phyloP scores from a whole-genome alignment of 2,797 vertebrate species.

The Enteromius afrohamiltoni region DNA sequence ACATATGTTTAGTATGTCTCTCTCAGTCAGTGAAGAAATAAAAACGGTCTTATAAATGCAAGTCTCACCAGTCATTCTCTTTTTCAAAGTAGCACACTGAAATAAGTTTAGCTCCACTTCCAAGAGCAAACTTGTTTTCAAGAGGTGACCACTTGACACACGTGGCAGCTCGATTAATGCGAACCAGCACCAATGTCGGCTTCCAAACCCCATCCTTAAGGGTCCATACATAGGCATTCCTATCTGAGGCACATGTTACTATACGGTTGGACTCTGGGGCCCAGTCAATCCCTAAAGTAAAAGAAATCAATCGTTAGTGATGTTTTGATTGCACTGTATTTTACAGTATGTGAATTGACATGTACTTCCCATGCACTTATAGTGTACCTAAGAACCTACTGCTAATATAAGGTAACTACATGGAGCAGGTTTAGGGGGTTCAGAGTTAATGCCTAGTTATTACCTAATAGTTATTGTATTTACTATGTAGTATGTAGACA shows the following conservation, averaged over 20 bases:
- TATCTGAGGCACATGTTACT: slow-evolving; percentile 73
- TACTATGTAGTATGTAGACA: no score
- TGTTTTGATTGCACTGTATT: not conserved
- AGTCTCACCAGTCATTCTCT: slow-evolving; percentile 80
- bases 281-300: slow-evolving; percentile 73
- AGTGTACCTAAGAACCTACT: no score
- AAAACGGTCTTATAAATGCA: not conserved
- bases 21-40: not conserved
- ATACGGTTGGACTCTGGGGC: slow-evolving; percentile 76
- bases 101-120: slow-evolving; percentile 83
- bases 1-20: not conserved
- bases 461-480: no score
- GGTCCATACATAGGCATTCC: slow-evolving; percentile 78
- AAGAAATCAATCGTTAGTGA: not conserved
- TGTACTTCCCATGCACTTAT: no score
- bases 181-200: slow-evolving; percentile 78
- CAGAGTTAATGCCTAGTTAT: no score
- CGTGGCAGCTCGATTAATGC: slow-evolving; percentile 78
- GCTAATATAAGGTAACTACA: no score
- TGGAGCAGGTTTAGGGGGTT: no score
- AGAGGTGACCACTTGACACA: slow-evolving; percentile 79
- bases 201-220: slow-evolving; percentile 74
- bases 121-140: slow-evolving; percentile 82
- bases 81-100: slow-evolving; percentile 87
- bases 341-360: no score